These are phyloP conservation scores for Epizoanthus illoricatus DNA, from an alignment of 92 coral and sea anemone species.

Conservation along the genomic window DNA sequence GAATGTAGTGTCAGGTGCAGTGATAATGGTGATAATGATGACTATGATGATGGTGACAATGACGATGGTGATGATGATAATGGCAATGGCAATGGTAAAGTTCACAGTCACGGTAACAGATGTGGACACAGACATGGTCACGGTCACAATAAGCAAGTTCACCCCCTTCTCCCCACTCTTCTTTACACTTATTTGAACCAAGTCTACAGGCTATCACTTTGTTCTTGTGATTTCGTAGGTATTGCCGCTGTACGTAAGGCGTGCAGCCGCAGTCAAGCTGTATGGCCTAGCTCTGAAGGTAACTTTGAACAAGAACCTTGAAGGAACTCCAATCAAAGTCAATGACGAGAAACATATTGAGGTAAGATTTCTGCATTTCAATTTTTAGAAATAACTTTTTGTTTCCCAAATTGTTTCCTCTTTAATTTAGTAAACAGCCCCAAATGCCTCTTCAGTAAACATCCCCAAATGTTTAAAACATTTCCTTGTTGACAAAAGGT, in stretches of 20 bases:
- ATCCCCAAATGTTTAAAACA: too few species aligned
- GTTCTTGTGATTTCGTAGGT: not conserved
- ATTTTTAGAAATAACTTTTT: too few species aligned
- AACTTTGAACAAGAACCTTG: conserved; percentile 30
- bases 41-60: not conserved
- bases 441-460: too few species aligned
- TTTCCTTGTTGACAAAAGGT: too few species aligned
- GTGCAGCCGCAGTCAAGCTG: conserved; percentile 33
- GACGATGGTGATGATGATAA: not conserved
- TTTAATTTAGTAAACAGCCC: too few species aligned
- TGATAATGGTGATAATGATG: not conserved
- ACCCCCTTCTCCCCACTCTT: too few species aligned
- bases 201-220: not conserved
- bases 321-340: conserved; percentile 38
- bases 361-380: not conserved
- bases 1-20: too few species aligned
- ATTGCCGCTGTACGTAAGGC: conserved; percentile 36
- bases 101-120: not conserved
- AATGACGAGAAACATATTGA: conserved; percentile 42
- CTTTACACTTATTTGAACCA: too few species aligned
- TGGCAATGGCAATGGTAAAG: not conserved
- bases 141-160: not conserved
- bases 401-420: too few species aligned
- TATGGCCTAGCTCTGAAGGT: conserved; percentile 33
- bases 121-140: not conserved